Percentiles rank a stretch among this genome's conserved stretches.
Evolutionary conservation across 2,113 vertebrate genomes (phyloP).

Genomic region (Nibea albiflora): DNA sequence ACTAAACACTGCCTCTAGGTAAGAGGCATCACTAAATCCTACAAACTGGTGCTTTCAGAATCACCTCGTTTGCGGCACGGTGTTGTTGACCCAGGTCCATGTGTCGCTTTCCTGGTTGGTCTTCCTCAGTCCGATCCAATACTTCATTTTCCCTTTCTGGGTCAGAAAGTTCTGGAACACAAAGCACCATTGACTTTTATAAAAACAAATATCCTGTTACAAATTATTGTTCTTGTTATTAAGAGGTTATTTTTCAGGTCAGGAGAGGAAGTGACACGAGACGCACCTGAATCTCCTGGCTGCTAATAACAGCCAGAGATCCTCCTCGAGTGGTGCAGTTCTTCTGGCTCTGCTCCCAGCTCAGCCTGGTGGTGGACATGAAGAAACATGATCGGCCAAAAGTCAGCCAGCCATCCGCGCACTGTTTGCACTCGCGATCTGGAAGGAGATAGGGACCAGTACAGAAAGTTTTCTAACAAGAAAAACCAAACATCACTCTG

Average conservation of each 20-base stretch:
- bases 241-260: background rate
- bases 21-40: no score
- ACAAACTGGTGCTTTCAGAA: background rate
- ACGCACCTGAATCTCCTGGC: constrained; percentile 66
- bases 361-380: constrained; percentile 63
- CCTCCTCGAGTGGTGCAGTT: constrained; percentile 67
- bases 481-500: background rate
- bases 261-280: background rate
- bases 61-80: constrained; percentile 58
- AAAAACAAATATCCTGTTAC: background rate
- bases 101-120: background rate
- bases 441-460: background rate
- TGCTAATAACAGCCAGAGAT: constrained; percentile 73
- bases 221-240: background rate
- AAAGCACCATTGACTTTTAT: background rate
- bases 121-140: constrained; percentile 75
- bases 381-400: constrained; percentile 68
- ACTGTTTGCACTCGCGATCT: constrained; percentile 43
- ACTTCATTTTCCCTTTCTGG: constrained; percentile 22
- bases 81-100: constrained; percentile 79
- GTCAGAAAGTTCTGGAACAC: constrained; percentile 73
- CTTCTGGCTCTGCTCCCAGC: constrained; percentile 68
- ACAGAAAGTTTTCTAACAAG: background rate
- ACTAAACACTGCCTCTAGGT: no score
- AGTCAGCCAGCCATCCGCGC: constrained; percentile 57